These are phyloP conservation scores for Spilarctia lutea DNA, from an alignment of 2,888 invertebrate genomes.

Conservation along the genomic window DNA sequence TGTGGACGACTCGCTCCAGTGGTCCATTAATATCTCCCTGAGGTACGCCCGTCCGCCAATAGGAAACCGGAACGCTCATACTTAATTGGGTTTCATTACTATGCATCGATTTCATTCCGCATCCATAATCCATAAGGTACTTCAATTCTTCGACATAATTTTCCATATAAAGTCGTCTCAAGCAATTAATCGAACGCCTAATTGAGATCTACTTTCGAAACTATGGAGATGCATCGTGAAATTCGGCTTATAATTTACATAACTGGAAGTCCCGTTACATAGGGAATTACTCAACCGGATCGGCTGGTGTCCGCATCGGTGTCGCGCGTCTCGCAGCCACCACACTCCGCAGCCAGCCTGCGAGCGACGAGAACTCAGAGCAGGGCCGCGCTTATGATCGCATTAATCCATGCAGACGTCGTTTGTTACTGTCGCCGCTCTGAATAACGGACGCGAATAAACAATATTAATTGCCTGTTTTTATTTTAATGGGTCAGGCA, in stretches of 20 bases:
- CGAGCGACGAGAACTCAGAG: conserved; percentile 41
- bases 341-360: conserved; percentile 31
- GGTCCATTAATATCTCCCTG: conserved; percentile 61
- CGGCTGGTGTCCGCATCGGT: conserved; percentile 56
- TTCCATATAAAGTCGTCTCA: conserved; percentile 51
- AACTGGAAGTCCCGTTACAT: conserved; percentile 85
- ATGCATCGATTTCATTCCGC: conserved; percentile 58
- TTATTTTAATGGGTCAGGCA: conserved; percentile 72
- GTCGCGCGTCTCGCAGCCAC: conserved; percentile 33
- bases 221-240: conserved; percentile 74
- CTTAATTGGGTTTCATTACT: conserved; percentile 66
- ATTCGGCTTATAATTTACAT: conserved; percentile 84
- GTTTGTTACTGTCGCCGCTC: conserved; percentile 77
- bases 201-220: conserved; percentile 80
- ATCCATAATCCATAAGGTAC: conserved; percentile 62
- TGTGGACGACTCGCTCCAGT: conserved; percentile 38
- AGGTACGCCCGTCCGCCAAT: conserved; percentile 55
- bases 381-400: conserved; percentile 48
- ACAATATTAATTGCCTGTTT: conserved; percentile 83
- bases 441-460: conserved; percentile 82
- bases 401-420: conserved; percentile 74
- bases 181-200: conserved; percentile 65
- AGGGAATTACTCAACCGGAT: conserved; percentile 83
- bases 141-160: conserved; percentile 51
- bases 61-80: conserved; percentile 60